Conservation (phyloP, 2,888 invertebrate genomes). For the Drosophila nigricruria region DNA sequence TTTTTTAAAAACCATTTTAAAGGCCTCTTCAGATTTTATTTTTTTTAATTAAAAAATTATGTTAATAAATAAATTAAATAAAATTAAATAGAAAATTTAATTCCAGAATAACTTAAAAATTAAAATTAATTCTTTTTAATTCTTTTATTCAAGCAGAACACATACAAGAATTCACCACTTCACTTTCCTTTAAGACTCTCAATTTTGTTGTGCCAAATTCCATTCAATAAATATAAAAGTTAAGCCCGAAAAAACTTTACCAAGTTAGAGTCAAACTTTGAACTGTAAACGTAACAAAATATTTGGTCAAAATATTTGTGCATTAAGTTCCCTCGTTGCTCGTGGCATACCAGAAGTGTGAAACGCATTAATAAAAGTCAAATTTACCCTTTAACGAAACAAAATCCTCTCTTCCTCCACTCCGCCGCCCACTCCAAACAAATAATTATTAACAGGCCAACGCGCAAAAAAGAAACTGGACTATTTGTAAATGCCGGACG, state of each 20-base stretch:
- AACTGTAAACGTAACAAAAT: not conserved
- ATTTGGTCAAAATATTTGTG: not conserved
- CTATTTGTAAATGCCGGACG: slow-evolving; percentile 59
- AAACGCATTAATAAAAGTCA: slow-evolving; percentile 36
- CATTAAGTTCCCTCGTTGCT: not conserved
- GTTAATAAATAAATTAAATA: not conserved
- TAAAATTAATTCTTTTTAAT: not conserved
- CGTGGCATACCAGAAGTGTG: slow-evolving; percentile 15
- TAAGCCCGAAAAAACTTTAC: not conserved
- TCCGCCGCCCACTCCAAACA: not conserved
- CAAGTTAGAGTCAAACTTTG: not conserved
- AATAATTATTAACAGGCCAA: slow-evolving; percentile 51
- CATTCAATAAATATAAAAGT: not conserved
- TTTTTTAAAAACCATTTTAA: too few species aligned
- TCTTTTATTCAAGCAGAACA: too few species aligned
- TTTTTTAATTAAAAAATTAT: not conserved
- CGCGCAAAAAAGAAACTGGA: slow-evolving; percentile 23
- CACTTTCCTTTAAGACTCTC: too few species aligned
- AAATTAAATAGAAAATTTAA: not conserved
- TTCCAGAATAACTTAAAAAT: too few species aligned
- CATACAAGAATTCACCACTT: too few species aligned
- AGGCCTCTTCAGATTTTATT: too few species aligned
- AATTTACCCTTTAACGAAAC: slow-evolving; percentile 24
- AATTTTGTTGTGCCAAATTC: not conserved
- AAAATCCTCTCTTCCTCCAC: not conserved